phyloP scores from a whole-genome alignment of 2,888 invertebrate genomes.

The Thymelicus acteon region DNA sequence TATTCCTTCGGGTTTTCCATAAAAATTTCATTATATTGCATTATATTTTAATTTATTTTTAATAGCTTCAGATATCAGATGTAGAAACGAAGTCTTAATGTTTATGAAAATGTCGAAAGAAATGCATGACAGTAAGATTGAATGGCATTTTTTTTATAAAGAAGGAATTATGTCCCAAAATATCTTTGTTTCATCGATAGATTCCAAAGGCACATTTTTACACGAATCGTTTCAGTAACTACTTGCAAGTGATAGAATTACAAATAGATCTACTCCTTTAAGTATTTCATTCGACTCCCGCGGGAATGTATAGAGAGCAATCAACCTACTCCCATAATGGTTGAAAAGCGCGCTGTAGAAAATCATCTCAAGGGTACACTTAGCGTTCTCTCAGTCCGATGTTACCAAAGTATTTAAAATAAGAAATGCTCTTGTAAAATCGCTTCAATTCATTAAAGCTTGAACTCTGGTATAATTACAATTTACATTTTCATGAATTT shows the following conservation, averaged over 20 bases:
- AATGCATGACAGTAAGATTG: too few species aligned
- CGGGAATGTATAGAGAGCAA: conserved; percentile 38
- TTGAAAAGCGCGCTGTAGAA: conserved; percentile 16
- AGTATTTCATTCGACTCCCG: conserved; percentile 21
- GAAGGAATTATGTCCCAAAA: too few species aligned
- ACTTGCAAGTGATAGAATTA: neutral
- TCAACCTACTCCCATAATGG: conserved; percentile 39
- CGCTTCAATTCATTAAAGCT: conserved; percentile 13
- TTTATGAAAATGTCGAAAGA: too few species aligned
- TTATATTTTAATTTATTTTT: too few species aligned
- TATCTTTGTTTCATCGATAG: too few species aligned
- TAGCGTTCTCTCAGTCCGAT: conserved; percentile 1
- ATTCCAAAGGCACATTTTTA: neutral
- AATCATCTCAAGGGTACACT: conserved; percentile 17
- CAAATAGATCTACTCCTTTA: conserved; percentile 9
- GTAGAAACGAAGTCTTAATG: too few species aligned
- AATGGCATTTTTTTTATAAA: too few species aligned
- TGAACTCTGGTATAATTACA: conserved; percentile 1
- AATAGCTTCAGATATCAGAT: too few species aligned
- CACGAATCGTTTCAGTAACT: neutral
- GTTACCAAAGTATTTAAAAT: conserved; percentile 19
- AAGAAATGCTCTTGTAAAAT: neutral
- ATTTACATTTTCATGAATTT: neutral
- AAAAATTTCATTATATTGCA: too few species aligned
- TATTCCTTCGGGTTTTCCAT: too few species aligned